These are phyloP conservation scores for Neogale vison DNA, from an alignment of 2,113 vertebrate species.

Conservation along the genomic window DNA sequence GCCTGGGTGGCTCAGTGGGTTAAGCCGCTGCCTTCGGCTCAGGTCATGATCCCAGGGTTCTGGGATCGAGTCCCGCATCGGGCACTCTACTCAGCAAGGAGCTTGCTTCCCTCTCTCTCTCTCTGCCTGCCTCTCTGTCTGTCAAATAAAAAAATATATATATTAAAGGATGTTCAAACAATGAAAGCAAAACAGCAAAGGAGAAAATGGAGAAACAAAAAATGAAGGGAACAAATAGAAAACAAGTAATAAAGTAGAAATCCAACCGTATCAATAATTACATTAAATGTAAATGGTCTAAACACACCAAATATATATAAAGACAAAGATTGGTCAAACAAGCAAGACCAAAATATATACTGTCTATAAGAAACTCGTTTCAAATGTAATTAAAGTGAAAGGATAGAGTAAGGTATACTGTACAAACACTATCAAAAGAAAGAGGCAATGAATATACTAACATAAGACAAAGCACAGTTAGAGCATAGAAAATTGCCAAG, in stretches of 20 bases:
- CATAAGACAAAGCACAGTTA: not conserved
- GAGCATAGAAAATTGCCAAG: not conserved
- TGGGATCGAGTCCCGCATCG: too few species aligned
- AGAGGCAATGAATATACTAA: not conserved
- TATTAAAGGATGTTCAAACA: slow-evolving; percentile 7
- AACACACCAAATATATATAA: not conserved
- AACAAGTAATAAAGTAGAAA: not conserved
- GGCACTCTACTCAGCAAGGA: too few species aligned
- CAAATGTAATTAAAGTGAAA: not conserved
- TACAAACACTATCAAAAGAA: not conserved
- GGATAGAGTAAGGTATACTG: not conserved
- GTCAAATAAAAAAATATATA: too few species aligned
- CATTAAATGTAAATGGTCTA: slow-evolving; percentile 8
- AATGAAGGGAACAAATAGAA: not conserved
- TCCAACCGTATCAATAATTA: not conserved
- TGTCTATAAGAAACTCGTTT: not conserved
- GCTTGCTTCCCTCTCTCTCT: too few species aligned
- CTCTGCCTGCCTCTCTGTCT: too few species aligned
- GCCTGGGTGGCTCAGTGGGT: too few species aligned
- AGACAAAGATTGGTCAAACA: not conserved
- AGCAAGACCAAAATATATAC: not conserved
- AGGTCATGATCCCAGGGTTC: too few species aligned
- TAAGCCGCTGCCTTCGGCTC: too few species aligned
- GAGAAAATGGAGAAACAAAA: not conserved
- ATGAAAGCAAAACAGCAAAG: not conserved